phyloP scores from a whole-genome alignment of 2,797 vertebrate species.

The Bovichtus variegatus region DNA sequence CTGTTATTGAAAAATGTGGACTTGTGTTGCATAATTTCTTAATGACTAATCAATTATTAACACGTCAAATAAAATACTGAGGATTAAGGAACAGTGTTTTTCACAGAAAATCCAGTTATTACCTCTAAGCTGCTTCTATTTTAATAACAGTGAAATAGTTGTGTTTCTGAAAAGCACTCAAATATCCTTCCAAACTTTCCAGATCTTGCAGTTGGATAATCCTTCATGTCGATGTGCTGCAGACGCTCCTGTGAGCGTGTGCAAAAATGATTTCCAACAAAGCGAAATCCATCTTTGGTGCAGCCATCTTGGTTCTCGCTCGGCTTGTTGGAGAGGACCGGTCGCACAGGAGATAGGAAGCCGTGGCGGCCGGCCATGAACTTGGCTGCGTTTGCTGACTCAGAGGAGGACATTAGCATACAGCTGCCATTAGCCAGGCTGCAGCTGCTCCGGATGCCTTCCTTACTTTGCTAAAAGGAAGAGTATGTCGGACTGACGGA shows the following conservation, averaged over 20 bases:
- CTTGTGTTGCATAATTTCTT: neutral
- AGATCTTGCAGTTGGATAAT: constrained; percentile 14
- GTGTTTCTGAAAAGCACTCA: neutral
- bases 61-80: neutral
- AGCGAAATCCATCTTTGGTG: constrained; percentile 26
- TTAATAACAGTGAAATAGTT: neutral
- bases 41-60: neutral
- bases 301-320: constrained; percentile 29
- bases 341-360: constrained; percentile 50
- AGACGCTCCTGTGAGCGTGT: constrained; percentile 12
- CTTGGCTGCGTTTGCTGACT: constrained; percentile 78
- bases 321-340: constrained; percentile 40
- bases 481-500: constrained; percentile 12
- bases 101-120: neutral
- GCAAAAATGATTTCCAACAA: constrained; percentile 31
- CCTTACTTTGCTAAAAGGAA: constrained; percentile 51
- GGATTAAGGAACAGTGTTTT: neutral
- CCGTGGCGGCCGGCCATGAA: constrained; percentile 61
- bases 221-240: constrained; percentile 17
- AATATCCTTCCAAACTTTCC: constrained; percentile 9
- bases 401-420: constrained; percentile 81
- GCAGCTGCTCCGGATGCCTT: constrained; percentile 70
- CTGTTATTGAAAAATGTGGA: neutral
- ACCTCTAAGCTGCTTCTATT: neutral
- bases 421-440: constrained; percentile 78